Percentiles rank a stretch among this genome's conserved stretches.
Evolutionary conservation across 2,888 invertebrate species (phyloP).

Genomic region (Sarcophaga carnaria): DNA sequence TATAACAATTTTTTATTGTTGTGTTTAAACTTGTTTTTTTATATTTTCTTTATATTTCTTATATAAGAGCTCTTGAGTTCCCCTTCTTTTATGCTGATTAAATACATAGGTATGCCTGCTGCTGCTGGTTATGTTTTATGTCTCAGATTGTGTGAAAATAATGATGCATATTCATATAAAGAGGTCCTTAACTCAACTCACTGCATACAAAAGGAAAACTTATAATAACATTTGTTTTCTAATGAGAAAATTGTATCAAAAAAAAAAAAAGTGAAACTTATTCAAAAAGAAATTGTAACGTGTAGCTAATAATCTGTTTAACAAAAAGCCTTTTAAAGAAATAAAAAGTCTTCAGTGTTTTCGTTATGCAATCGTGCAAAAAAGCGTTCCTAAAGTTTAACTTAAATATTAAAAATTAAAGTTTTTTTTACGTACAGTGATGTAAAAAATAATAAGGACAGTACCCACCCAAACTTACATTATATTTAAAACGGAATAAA

Average conservation of each 20-base stretch:
- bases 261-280: not conserved
- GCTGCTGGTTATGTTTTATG: not conserved
- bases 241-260: not conserved
- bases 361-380: not conserved
- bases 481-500: no score
- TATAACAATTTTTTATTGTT: constrained; percentile 31
- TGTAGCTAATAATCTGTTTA: not conserved
- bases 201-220: not conserved
- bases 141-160: constrained; percentile 41
- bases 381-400: not conserved
- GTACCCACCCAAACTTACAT: no score
- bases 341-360: not conserved
- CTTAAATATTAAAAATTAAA: no score
- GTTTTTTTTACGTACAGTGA: no score
- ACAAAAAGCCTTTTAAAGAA: no score
- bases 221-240: constrained; percentile 6
- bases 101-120: no score
- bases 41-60: not conserved
- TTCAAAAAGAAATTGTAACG: not conserved
- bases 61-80: not conserved
- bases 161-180: not conserved
- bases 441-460: no score
- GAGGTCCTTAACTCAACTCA: not conserved
- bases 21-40: not conserved
- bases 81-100: no score